phyloP scores from a whole-genome alignment of 2,113 vertebrate species.

The Rana temporaria region DNA sequence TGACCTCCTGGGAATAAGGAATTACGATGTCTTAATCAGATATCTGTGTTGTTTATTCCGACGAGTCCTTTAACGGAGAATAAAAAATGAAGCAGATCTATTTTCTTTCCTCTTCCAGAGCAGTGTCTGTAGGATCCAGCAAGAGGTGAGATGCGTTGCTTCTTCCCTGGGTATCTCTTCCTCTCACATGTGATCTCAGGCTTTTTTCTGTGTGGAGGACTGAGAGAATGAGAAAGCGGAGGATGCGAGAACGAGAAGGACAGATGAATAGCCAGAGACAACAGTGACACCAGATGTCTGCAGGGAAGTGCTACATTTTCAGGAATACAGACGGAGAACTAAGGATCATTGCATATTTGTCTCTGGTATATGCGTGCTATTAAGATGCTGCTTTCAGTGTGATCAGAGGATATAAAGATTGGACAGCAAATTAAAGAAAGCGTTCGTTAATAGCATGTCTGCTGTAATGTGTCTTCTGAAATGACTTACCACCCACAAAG shows the following conservation, averaged over 20 bases:
- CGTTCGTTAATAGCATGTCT: conserved; percentile 3
- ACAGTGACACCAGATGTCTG: conserved; percentile 58
- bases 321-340: conserved; percentile 18
- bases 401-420: conserved; percentile 11
- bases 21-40: conserved; percentile 45
- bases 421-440: conserved; percentile 31
- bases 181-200: conserved; percentile 31
- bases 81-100: conserved; percentile 36
- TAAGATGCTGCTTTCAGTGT: conserved; percentile 1
- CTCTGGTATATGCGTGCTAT: conserved; percentile 17
- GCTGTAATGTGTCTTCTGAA: conserved; percentile 20
- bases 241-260: conserved; percentile 54
- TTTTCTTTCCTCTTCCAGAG: conserved; percentile 20
- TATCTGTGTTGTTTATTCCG: conserved; percentile 27
- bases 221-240: conserved; percentile 53
- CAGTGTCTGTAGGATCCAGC: conserved; percentile 31
- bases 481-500: conserved; percentile 1
- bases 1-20: conserved; percentile 29
- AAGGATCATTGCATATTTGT: conserved; percentile 29
- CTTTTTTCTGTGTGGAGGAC: conserved; percentile 50
- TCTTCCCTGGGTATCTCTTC: conserved; percentile 52
- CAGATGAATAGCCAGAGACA: conserved; percentile 56
- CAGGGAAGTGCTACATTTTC: conserved; percentile 56
- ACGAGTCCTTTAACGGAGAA: background rate
- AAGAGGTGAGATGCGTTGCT: conserved; percentile 42